These are phyloP conservation scores for Drosophila dives DNA, from an alignment of 2,888 invertebrate species.

Conservation along the genomic window DNA sequence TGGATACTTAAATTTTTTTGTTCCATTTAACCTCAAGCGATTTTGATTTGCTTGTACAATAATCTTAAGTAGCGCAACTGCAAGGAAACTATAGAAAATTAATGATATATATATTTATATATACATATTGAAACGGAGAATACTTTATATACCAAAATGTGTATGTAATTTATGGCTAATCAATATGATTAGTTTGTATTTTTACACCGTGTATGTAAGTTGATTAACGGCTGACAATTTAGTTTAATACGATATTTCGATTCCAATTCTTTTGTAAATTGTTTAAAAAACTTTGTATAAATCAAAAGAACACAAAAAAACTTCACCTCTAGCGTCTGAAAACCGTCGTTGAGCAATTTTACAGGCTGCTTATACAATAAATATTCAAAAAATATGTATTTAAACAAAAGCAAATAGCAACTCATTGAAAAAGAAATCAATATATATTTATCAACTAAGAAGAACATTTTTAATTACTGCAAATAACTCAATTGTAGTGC, in stretches of 20 bases:
- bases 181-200: slow-evolving; percentile 63
- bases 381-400: slow-evolving; percentile 51
- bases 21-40: slow-evolving; percentile 30
- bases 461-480: slow-evolving; percentile 45
- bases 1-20: slow-evolving; percentile 38
- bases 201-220: slow-evolving; percentile 64
- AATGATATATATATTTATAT: slow-evolving; percentile 44
- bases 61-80: slow-evolving; percentile 74
- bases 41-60: slow-evolving; percentile 74
- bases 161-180: slow-evolving; percentile 40
- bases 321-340: slow-evolving; percentile 72
- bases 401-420: slow-evolving; percentile 41
- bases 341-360: slow-evolving; percentile 72
- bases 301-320: slow-evolving; percentile 56
- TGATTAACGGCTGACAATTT: slow-evolving; percentile 39
- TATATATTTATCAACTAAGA: slow-evolving; percentile 62
- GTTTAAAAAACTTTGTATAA: slow-evolving; percentile 59
- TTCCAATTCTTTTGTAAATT: slow-evolving; percentile 55
- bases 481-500: slow-evolving; percentile 23
- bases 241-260: slow-evolving; percentile 30
- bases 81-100: slow-evolving; percentile 55
- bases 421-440: slow-evolving; percentile 24
- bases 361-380: slow-evolving; percentile 78
- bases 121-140: slow-evolving; percentile 31
- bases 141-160: slow-evolving; percentile 28